Base-by-base conservation (phyloP, 2,888 invertebrate species). In the Ditula angustiorana region DNA sequence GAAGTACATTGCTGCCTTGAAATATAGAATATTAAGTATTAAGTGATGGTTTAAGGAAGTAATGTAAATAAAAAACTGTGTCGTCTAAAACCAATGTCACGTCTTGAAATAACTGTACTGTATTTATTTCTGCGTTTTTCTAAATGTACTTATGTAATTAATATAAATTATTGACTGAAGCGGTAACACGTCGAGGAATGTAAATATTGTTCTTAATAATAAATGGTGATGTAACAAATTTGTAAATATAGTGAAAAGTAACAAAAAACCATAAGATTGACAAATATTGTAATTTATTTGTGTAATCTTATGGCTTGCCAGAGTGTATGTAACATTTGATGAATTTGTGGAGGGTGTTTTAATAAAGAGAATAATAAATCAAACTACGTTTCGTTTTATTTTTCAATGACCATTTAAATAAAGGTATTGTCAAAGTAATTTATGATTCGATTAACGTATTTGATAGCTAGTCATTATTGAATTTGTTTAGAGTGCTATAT, bases 341-440 rank as follows among this genome's bases (percentile, higher is more conserved):
- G 85, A 83, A 76, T 81, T 83, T 83, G 85, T 87, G 86, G 86
- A 87, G 88, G 90, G 88, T 90, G 90, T 92, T 92, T 92, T 91
- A 92, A 87, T 92, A 92, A 91, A 92, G 85, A 84, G 84, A 88
- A 79, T 81, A 85, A 83, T 80, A 82, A 86, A 83, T 76, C 75
- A 13, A 28, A 64, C 7, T 10, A 35, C 23, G 71, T 70, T 58
- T 49, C 62, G 68, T 67, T 66, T 66, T 72, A 70, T 81, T 80
- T 77, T n/a, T n/a, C n/a, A n/a, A n/a, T 59, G 44, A 50, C 5
- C 5, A 8, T 26, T 10, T 13, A 10, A 26, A 4, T 0, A 2
- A 16, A 2, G n/a, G n/a, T n/a, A n/a, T n/a, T n/a, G n/a, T n/a
- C n/a, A n/a, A n/a, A n/a, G n/a, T n/a, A n/a, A n/a, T n/a, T n/a